Conservation (phyloP, 2,888 invertebrate genomes). For the Cosmopolites sordidus region DNA sequence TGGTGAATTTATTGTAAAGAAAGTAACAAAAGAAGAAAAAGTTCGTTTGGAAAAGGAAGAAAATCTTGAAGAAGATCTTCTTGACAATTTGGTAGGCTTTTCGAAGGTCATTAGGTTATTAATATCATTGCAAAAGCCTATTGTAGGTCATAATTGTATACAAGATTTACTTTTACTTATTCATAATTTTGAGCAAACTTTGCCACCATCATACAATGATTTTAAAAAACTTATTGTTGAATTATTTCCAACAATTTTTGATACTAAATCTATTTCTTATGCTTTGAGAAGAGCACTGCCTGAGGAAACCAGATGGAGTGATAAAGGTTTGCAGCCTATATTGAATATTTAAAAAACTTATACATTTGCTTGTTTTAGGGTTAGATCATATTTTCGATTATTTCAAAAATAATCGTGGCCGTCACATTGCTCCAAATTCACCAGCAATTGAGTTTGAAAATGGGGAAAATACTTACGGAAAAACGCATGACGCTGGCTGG, state of each 20-base stretch:
- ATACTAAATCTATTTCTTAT: slow-evolving; percentile 68
- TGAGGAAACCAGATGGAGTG: slow-evolving; percentile 44
- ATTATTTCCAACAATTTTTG: slow-evolving; percentile 65
- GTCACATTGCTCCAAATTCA: slow-evolving; percentile 42
- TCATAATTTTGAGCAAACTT: slow-evolving; percentile 65
- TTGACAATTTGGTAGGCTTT: slow-evolving; percentile 60
- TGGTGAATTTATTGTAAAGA: slow-evolving; percentile 44
- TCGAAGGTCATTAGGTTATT: slow-evolving; percentile 62
- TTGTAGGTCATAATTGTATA: slow-evolving; percentile 73
- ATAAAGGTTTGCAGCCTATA: slow-evolving; percentile 41
- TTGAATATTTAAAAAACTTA: background rate
- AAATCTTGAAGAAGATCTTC: slow-evolving; percentile 51
- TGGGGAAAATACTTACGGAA: slow-evolving; percentile 31
- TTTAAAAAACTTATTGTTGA: slow-evolving; percentile 62
- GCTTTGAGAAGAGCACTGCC: slow-evolving; percentile 46
- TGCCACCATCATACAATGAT: slow-evolving; percentile 60
- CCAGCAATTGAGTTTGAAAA: slow-evolving; percentile 43
- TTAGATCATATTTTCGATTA: slow-evolving; percentile 58
- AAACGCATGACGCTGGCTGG: slow-evolving; percentile 76
- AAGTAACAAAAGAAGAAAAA: slow-evolving; percentile 41
- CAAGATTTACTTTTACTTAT: slow-evolving; percentile 67
- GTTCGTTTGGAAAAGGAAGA: slow-evolving; percentile 39
- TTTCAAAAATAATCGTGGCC: slow-evolving; percentile 53
- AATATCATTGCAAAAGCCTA: slow-evolving; percentile 59
- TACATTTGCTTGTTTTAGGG: slow-evolving; percentile 31